phyloP scores from a whole-genome alignment of 2,888 invertebrate species.

The Exocentrus adspersus region DNA sequence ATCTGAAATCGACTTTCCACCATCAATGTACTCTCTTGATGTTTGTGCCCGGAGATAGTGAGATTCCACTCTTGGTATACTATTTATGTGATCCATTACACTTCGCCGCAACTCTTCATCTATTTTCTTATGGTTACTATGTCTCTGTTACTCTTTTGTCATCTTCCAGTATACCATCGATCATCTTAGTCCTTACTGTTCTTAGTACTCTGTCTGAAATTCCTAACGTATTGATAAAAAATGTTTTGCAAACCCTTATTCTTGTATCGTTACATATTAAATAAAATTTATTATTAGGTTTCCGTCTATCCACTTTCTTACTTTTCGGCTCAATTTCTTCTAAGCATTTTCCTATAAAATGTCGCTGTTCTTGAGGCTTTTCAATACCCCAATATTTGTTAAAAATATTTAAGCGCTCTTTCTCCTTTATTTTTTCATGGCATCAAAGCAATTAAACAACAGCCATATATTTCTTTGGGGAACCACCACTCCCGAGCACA shows the following conservation, averaged over 20 bases:
- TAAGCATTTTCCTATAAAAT: too few relatives aligned
- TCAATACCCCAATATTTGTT: too few relatives aligned
- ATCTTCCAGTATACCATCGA: conserved; percentile 35
- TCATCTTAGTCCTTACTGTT: conserved; percentile 30
- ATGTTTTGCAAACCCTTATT: conserved; percentile 34
- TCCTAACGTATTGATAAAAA: conserved; percentile 31
- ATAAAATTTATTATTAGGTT: too few relatives aligned
- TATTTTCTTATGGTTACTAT: conserved; percentile 44
- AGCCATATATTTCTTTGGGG: too few relatives aligned
- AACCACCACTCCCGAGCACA: too few relatives aligned
- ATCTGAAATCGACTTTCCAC: conserved; percentile 42
- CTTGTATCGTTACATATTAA: conserved; percentile 9
- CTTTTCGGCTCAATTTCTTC: too few relatives aligned
- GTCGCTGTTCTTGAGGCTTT: too few relatives aligned
- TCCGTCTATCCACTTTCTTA: too few relatives aligned
- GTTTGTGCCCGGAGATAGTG: conserved; percentile 47
- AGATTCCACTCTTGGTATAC: conserved; percentile 48
- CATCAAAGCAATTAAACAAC: too few relatives aligned
- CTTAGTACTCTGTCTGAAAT: conserved; percentile 31
- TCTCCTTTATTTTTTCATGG: too few relatives aligned
- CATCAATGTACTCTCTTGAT: conserved; percentile 48
- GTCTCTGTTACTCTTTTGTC: conserved; percentile 50
- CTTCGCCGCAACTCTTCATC: conserved; percentile 36
- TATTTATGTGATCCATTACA: conserved; percentile 44
- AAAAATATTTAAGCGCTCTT: too few relatives aligned